phyloP scores from a whole-genome alignment of 2,797 vertebrate genomes.

The Cacajao melanocephalus region DNA sequence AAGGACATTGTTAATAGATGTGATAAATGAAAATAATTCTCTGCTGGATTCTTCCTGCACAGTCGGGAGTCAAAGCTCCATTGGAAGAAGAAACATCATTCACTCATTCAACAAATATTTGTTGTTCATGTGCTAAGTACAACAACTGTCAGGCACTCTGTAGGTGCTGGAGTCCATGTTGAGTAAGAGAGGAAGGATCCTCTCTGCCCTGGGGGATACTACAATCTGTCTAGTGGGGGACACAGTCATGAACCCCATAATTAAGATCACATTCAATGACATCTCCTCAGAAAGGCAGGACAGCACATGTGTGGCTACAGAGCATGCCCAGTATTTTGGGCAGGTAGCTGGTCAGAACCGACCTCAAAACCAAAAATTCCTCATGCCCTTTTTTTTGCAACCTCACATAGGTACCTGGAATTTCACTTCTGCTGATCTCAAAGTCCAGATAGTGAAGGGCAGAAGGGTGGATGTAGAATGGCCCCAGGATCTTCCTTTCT shows the following conservation, averaged over 20 bases:
- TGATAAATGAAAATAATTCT: slow-evolving; percentile 7
- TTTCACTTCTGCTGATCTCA: neutral
- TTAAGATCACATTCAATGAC: neutral
- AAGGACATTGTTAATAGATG: neutral
- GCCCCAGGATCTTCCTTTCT: neutral
- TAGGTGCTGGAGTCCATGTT: neutral
- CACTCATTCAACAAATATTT: neutral
- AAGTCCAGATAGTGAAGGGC: neutral
- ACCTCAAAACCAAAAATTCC: neutral
- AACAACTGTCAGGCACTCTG: neutral
- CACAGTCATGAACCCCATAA: neutral
- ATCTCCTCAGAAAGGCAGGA: neutral
- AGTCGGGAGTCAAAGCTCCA: neutral
- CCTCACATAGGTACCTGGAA: neutral
- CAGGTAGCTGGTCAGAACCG: neutral
- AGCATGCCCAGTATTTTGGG: neutral
- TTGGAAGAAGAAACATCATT: neutral
- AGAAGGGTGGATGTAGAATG: neutral
- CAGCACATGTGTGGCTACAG: neutral
- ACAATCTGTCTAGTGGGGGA: neutral
- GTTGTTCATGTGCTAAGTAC: neutral
- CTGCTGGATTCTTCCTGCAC: neutral
- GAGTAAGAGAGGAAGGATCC: neutral
- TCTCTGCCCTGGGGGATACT: neutral
- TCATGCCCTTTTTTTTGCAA: neutral